These are phyloP conservation scores for Axis porcinus DNA, from an alignment of 2,113 vertebrate species.

Conservation along the genomic window DNA sequence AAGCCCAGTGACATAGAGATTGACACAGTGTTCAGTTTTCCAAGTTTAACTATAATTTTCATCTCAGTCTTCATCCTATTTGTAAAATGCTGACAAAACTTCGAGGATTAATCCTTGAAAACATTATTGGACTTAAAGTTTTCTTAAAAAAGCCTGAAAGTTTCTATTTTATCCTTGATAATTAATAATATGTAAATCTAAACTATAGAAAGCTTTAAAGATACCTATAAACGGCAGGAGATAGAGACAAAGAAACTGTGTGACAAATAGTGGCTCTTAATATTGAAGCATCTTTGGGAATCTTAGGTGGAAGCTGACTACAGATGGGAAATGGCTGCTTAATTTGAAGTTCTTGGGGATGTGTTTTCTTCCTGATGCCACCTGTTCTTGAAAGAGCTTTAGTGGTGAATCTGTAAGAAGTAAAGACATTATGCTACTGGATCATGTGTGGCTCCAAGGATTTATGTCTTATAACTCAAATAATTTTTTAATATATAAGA, in stretches of 20 bases:
- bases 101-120: not conserved
- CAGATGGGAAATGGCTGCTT: not conserved
- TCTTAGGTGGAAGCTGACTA: not conserved
- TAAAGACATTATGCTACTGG: not conserved
- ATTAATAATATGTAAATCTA: not conserved
- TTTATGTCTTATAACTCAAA: not conserved
- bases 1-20: not conserved
- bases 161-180: not conserved
- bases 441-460: not conserved
- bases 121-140: not conserved
- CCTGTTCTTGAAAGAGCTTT: not conserved
- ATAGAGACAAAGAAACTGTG: not conserved
- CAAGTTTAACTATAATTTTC: not conserved
- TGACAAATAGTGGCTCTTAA: not conserved
- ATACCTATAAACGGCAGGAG: not conserved
- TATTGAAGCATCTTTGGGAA: not conserved
- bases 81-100: not conserved
- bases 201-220: not conserved
- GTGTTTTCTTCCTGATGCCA: not conserved
- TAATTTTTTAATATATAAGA: not conserved
- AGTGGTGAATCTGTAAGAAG: not conserved
- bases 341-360: not conserved
- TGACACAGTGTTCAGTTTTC: not conserved
- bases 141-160: not conserved
- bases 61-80: not conserved